Percentiles rank a stretch among this genome's conserved stretches.
Evolutionary conservation across 2,797 vertebrate genomes (phyloP).

Genomic region (Pseudopleuronectes americanus): DNA sequence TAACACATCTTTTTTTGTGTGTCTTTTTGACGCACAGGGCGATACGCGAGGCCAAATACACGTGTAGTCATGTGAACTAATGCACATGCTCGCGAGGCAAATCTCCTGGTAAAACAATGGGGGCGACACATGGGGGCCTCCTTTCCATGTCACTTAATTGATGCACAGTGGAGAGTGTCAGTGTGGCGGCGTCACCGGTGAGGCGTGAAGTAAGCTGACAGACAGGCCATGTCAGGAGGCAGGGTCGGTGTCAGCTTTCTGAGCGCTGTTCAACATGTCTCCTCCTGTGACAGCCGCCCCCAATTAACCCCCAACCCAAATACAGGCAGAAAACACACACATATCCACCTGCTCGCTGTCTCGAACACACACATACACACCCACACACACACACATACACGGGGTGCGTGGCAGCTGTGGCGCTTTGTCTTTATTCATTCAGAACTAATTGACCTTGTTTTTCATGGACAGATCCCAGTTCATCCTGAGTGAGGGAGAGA

Average conservation of each 20-base stretch:
- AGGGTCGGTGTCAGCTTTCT: conserved; percentile 62
- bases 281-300: conserved; percentile 72
- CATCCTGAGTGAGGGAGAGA: conserved; percentile 6
- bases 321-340: conserved; percentile 53
- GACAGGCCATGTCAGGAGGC: conserved; percentile 69
- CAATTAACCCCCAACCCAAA: conserved; percentile 73
- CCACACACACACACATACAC: conserved; percentile 3
- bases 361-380: conserved; percentile 6
- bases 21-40: not conserved
- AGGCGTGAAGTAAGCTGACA: conserved; percentile 68
- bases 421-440: conserved; percentile 63
- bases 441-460: conserved; percentile 66
- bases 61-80: conserved; percentile 62
- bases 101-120: conserved; percentile 57
- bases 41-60: conserved; percentile 10
- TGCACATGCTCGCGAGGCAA: conserved; percentile 62
- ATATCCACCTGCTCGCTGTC: conserved; percentile 61
- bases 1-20: not conserved
- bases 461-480: conserved; percentile 12
- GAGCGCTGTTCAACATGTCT: conserved; percentile 63
- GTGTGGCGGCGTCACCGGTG: conserved; percentile 49
- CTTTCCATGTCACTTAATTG: conserved; percentile 70
- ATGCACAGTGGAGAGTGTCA: conserved; percentile 66
- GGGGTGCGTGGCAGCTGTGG: conserved; percentile 49
- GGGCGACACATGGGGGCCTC: conserved; percentile 53